A percentile compares a stretch with the other conserved stretches of the same genome.
phyloP scores from a whole-genome alignment of 92 coral and sea anemone genomes.

The Phenganax stokvisi region DNA sequence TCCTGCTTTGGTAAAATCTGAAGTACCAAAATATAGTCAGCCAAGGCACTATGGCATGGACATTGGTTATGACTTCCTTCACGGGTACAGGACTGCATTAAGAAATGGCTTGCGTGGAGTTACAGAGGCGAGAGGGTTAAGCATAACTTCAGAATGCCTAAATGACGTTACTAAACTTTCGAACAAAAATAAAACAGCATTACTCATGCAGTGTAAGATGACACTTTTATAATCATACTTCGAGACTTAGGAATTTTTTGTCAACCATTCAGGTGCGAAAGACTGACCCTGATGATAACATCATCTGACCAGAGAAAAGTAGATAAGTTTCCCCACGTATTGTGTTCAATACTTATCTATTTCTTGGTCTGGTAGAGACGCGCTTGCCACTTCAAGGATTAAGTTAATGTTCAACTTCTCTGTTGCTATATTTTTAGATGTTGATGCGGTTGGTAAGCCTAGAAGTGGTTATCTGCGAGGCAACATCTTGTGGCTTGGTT shows the following conservation, averaged over 20 bases:
- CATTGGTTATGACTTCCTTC: conserved; percentile 8
- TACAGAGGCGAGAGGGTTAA: neutral
- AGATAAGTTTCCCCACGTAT: too few relatives aligned
- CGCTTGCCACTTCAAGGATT: neutral
- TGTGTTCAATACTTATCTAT: too few relatives aligned
- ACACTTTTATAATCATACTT: neutral
- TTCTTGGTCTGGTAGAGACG: neutral
- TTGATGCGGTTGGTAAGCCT: conserved; percentile 46
- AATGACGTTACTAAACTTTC: neutral
- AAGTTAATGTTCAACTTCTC: neutral
- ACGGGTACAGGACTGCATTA: conserved; percentile 5
- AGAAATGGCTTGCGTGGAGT: conserved; percentile 31
- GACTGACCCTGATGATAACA: neutral
- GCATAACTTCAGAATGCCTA: neutral
- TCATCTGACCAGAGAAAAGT: too few relatives aligned
- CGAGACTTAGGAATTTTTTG: neutral
- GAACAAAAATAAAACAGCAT: neutral
- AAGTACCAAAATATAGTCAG: neutral
- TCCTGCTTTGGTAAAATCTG: neutral
- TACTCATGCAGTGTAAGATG: neutral
- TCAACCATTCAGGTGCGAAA: neutral
- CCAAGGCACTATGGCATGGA: neutral
- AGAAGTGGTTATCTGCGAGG: conserved; percentile 33
- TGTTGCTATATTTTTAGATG: conserved; percentile 5
- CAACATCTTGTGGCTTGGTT: conserved; percentile 31